Percentiles rank a stretch among this genome's conserved stretches.
phyloP scores from a whole-genome alignment of 2,888 invertebrate genomes.

The Tenthredo distinguenda region DNA sequence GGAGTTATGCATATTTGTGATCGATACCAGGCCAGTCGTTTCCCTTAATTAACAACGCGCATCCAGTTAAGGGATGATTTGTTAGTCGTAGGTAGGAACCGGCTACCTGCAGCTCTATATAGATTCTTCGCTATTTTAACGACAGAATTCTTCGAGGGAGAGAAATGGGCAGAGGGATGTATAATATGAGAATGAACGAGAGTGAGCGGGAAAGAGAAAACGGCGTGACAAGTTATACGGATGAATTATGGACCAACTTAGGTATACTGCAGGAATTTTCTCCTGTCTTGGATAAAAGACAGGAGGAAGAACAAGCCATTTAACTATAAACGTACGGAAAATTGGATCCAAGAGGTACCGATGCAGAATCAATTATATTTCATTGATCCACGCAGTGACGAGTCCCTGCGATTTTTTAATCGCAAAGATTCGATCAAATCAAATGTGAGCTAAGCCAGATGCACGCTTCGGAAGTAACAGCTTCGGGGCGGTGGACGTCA shows the following conservation, averaged over 20 bases:
- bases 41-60: slow-evolving; percentile 2
- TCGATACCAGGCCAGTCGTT: not conserved
- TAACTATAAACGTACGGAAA: not conserved
- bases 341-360: not conserved
- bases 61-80: slow-evolving; percentile 20
- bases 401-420: not conserved
- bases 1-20: not conserved
- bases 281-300: not conserved
- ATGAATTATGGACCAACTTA: slow-evolving; percentile 12
- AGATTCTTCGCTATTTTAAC: slow-evolving; percentile 27
- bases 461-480: not conserved
- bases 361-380: not conserved
- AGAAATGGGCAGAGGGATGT: not conserved
- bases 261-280: not conserved
- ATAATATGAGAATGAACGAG: not conserved
- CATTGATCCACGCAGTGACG: not conserved
- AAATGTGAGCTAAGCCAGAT: not conserved
- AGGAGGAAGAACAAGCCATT: not conserved
- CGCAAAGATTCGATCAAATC: not conserved
- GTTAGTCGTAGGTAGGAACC: not conserved
- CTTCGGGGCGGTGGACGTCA: not conserved
- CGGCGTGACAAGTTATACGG: not conserved
- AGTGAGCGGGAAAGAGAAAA: not conserved
- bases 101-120: not conserved
- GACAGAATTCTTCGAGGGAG: not conserved